phyloP scores from a whole-genome alignment of 1,140 invertebrate genomes.

The Acromyrmex echinatior region DNA sequence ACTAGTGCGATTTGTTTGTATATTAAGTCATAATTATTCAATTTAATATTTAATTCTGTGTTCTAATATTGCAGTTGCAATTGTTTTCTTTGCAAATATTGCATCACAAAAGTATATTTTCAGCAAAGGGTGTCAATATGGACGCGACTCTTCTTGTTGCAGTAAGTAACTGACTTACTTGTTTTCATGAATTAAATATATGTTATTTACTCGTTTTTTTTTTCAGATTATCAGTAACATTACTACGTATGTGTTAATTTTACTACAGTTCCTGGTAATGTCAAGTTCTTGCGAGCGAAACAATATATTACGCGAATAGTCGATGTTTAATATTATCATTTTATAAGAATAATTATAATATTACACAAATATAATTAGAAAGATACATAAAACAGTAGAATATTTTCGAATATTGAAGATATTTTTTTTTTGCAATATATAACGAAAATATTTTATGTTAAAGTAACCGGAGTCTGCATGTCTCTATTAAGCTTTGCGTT shows the following conservation, averaged over 20 bases:
- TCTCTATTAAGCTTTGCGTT: too few relatives aligned
- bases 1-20: background rate
- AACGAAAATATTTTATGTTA: background rate
- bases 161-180: background rate
- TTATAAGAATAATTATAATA: background rate
- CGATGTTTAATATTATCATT: background rate
- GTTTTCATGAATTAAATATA: background rate
- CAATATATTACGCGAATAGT: too few relatives aligned
- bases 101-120: slow-evolving; percentile 10
- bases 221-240: slow-evolving; percentile 13
- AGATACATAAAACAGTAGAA: background rate
- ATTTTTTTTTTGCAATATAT: background rate
- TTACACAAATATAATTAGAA: background rate
- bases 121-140: background rate
- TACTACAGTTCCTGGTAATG: background rate
- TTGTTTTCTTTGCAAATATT: slow-evolving; percentile 18
- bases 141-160: background rate
- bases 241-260: background rate
- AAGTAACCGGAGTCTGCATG: too few relatives aligned
- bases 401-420: background rate
- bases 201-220: background rate
- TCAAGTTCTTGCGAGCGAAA: background rate
- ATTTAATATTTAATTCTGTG: background rate
- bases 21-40: background rate
- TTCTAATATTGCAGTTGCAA: slow-evolving; percentile 5